phyloP scores from a whole-genome alignment of 2,797 vertebrate genomes.

The Typhlichthys subterraneus region DNA sequence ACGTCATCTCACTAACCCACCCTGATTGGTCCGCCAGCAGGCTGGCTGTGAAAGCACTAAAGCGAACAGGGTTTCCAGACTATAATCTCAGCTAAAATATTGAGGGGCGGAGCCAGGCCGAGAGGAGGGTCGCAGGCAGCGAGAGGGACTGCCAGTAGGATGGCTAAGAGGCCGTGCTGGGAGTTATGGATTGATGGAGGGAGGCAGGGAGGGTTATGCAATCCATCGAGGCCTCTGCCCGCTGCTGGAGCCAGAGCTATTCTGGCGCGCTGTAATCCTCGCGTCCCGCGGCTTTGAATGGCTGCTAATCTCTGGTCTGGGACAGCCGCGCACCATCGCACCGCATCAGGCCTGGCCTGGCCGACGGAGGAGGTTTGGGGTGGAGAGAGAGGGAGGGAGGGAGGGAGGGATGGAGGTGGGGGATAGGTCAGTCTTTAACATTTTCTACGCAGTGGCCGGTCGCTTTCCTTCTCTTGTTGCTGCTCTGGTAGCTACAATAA shows the following conservation, averaged over 20 bases:
- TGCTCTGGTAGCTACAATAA: neutral
- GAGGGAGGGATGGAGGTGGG: neutral
- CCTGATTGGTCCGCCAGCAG: no score
- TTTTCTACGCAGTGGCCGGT: conserved; percentile 7
- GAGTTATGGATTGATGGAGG: neutral
- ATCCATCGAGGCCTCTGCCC: conserved; percentile 40
- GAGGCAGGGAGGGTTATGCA: conserved; percentile 43
- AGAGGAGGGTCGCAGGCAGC: conserved; percentile 12
- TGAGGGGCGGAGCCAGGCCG: neutral
- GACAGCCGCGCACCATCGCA: conserved; percentile 59
- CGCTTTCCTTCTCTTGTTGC: neutral
- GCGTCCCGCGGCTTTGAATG: conserved; percentile 54
- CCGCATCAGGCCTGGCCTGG: conserved; percentile 57
- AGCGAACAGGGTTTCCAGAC: no score
- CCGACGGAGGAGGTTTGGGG: conserved; percentile 30
- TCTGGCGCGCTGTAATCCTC: conserved; percentile 67
- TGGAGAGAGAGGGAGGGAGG: conserved; percentile 7
- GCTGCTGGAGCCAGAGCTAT: conserved; percentile 45
- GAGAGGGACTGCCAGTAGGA: conserved; percentile 8
- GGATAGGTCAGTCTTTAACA: conserved; percentile 28
- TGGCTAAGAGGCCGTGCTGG: conserved; percentile 24
- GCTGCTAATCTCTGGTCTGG: conserved; percentile 66
- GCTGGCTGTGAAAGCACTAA: no score
- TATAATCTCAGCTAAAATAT: no score
- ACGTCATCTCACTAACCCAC: no score